phyloP scores from a whole-genome alignment of 2,113 vertebrate genomes.

The Phrynocephalus versicolor region DNA sequence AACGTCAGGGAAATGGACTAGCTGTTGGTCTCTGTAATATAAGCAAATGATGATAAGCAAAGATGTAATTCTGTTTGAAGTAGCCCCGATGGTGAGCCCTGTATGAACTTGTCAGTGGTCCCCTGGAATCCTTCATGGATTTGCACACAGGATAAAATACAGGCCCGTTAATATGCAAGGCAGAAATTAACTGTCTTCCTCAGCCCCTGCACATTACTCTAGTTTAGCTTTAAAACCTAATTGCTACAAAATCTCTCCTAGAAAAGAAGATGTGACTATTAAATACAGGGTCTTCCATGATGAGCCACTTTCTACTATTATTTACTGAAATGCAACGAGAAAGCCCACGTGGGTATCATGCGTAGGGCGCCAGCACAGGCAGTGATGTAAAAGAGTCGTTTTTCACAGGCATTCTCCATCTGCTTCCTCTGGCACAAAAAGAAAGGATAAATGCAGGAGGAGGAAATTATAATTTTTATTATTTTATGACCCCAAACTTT shows the following conservation, averaged over 20 bases:
- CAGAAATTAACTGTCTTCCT: not conserved
- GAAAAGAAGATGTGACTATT: not conserved
- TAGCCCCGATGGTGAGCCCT: not conserved
- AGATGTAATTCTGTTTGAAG: not conserved
- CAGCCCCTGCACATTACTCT: not conserved
- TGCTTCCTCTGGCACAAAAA: not conserved
- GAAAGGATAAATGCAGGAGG: not conserved
- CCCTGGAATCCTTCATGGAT: not conserved
- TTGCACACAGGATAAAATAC: too few relatives aligned
- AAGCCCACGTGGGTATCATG: constrained; percentile 5
- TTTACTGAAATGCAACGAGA: not conserved
- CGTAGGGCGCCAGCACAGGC: not conserved
- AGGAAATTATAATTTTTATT: not conserved
- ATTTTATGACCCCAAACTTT: constrained; percentile 6
- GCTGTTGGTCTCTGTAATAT: not conserved
- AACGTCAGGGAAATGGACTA: not conserved
- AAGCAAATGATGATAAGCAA: not conserved
- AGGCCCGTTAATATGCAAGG: not conserved
- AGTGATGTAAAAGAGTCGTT: constrained; percentile 21
- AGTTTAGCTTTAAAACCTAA: not conserved
- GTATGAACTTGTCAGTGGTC: not conserved
- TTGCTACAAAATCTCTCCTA: not conserved
- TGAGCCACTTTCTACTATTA: not conserved
- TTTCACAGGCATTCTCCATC: constrained; percentile 3
- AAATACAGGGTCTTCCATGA: not conserved